Percentiles rank a stretch among this genome's conserved stretches.
These are phyloP conservation scores for Dinomys branickii DNA, from an alignment of 2,113 vertebrate genomes.

Conservation along the genomic window DNA sequence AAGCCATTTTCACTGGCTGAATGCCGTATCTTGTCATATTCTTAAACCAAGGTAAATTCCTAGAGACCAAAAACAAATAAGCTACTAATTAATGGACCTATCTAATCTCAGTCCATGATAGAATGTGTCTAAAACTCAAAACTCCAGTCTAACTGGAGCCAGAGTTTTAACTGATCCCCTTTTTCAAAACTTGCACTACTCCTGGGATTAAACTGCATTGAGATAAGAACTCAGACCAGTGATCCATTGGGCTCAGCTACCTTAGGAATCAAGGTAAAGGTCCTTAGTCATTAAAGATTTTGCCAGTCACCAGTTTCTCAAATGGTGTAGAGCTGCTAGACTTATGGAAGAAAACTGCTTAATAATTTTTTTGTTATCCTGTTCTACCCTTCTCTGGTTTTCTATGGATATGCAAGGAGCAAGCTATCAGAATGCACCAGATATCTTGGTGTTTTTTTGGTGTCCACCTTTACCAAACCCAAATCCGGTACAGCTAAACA, in stretches of 20 bases:
- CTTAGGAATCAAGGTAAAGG: background rate
- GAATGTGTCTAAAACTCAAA: slow-evolving; percentile 16
- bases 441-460: too few species aligned
- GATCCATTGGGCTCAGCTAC: background rate
- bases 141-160: slow-evolving; percentile 5
- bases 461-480: background rate
- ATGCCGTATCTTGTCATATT: slow-evolving; percentile 14
- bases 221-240: background rate
- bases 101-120: background rate
- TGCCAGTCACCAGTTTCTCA: background rate
- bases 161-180: slow-evolving; percentile 37
- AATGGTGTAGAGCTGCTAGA: background rate
- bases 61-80: slow-evolving; percentile 48
- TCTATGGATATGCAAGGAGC: background rate
- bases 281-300: slow-evolving; percentile 41
- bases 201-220: background rate
- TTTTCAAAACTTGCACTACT: slow-evolving; percentile 37
- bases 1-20: slow-evolving; percentile 43
- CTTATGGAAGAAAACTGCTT: slow-evolving; percentile 19
- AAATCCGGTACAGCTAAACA: slow-evolving; percentile 53
- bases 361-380: background rate
- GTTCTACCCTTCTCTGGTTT: slow-evolving; percentile 11
- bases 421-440: slow-evolving; percentile 44
- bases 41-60: background rate
- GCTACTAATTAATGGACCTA: background rate